Evolutionary conservation across 1,140 invertebrate genomes (phyloP).

Genomic region (Trialeurodes vaporariorum): DNA sequence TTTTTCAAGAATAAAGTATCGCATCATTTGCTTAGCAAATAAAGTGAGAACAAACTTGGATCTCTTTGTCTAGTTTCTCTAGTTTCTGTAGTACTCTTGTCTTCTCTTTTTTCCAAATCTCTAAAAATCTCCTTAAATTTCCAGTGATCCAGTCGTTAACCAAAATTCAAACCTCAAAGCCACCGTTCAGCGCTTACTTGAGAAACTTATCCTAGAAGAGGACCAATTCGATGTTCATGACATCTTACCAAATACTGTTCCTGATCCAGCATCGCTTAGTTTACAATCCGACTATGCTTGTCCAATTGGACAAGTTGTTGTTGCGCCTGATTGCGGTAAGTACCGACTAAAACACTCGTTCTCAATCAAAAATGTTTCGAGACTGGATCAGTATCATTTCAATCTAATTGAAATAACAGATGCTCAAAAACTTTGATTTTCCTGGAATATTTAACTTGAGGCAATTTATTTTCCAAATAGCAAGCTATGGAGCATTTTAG

Average conservation of each 20-base stretch:
- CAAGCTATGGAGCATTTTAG: neutral
- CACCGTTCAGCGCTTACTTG: constrained; percentile 65
- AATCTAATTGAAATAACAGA: no score
- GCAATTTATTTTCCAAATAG: no score
- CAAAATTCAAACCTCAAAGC: constrained; percentile 74
- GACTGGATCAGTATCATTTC: no score
- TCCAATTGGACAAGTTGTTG: constrained; percentile 80
- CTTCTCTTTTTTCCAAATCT: neutral
- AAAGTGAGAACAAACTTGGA: no score
- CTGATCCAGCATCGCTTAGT: constrained; percentile 76
- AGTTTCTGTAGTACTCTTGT: neutral
- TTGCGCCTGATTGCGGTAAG: constrained; percentile 79
- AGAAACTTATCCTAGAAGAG: constrained; percentile 79
- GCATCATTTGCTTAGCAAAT: no score
- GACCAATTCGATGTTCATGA: constrained; percentile 86
- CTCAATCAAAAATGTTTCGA: no score
- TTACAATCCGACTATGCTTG: constrained; percentile 86
- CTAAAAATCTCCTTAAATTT: no score
- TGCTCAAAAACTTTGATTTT: no score
- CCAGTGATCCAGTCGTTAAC: constrained; percentile 78
- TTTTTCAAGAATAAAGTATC: no score
- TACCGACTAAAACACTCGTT: no score
- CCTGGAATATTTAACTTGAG: no score
- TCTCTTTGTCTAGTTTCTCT: neutral
- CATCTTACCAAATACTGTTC: constrained; percentile 84